Evolutionary conservation across 2,113 vertebrate genomes (phyloP).

Genomic region (Sander lucioperca): DNA sequence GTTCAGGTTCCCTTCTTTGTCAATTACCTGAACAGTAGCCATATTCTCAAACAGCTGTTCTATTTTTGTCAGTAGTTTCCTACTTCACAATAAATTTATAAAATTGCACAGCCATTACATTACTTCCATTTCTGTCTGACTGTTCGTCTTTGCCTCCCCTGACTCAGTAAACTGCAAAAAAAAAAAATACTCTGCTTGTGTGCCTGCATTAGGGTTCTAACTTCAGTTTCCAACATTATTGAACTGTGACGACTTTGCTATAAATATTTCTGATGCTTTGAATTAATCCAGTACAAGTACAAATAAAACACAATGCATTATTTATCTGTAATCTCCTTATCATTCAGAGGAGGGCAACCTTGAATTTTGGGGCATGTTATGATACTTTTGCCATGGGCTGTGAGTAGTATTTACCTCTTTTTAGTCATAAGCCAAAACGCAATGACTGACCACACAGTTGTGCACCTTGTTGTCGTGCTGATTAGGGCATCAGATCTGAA

Average conservation of each 20-base stretch:
- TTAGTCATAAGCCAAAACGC: slow-evolving; percentile 24
- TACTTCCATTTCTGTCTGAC: neutral
- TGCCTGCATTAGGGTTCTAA: slow-evolving; percentile 9
- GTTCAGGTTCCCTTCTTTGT: neutral
- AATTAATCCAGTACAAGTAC: slow-evolving; percentile 15
- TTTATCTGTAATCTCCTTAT: slow-evolving; percentile 1
- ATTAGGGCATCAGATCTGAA: slow-evolving; percentile 31
- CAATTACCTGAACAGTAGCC: neutral
- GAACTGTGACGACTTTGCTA: slow-evolving; percentile 17
- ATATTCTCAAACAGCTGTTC: slow-evolving; percentile 6
- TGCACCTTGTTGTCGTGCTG: neutral
- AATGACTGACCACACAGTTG: neutral
- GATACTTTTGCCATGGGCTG: neutral
- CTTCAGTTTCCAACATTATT: slow-evolving; percentile 7
- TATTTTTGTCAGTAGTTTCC: slow-evolving; percentile 1
- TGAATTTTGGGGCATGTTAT: slow-evolving; percentile 7
- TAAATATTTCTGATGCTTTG: slow-evolving; percentile 24
- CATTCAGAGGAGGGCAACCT: slow-evolving; percentile 25
- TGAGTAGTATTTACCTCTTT: slow-evolving; percentile 14
- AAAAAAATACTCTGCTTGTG: neutral
- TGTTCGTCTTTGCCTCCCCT: neutral
- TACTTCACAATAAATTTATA: slow-evolving; percentile 18
- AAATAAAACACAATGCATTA: slow-evolving; percentile 13
- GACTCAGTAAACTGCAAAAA: neutral
- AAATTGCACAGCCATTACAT: slow-evolving; percentile 6